A percentile compares a stretch with the other conserved stretches of the same genome.
Conservation (phyloP, 2,888 invertebrate genomes). For the Coecobrya sp. region DNA sequence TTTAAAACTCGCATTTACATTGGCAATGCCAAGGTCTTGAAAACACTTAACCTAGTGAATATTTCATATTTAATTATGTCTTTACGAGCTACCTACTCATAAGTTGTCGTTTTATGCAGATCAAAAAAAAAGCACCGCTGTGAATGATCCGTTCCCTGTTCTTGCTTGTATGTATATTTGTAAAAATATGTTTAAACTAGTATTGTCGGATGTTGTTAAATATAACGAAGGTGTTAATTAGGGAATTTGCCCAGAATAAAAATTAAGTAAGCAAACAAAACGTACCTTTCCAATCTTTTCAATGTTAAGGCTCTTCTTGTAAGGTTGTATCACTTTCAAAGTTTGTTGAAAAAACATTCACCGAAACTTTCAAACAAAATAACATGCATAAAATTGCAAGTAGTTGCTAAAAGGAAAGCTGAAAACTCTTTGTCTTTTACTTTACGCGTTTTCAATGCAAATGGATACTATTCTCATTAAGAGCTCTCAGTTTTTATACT, state of each 20-base stretch:
- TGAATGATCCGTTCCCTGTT: too few species aligned
- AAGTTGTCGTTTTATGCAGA: not conserved
- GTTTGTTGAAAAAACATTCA: not conserved
- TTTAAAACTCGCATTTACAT: not conserved
- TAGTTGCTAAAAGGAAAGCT: not conserved
- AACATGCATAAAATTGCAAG: not conserved
- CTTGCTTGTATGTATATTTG: too few species aligned
- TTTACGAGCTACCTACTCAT: not conserved
- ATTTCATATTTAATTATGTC: not conserved
- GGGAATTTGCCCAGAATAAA: not conserved
- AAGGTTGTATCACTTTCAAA: too few species aligned
- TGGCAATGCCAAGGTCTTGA: constrained; percentile 67
- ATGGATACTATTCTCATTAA: not conserved
- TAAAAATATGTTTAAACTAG: not conserved
- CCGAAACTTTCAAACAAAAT: not conserved
- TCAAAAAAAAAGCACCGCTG: too few species aligned
- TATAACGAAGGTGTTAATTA: not conserved
- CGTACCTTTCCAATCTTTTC: not conserved
- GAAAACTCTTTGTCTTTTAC: constrained; percentile 16
- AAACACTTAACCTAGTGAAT: not conserved
- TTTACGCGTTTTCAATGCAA: not conserved
- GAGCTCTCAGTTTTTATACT: constrained; percentile 12
- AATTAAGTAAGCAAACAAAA: not conserved
- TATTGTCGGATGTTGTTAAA: not conserved
- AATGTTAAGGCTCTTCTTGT: not conserved